phyloP scores from a whole-genome alignment of 2,113 vertebrate species.

The Malurus cyaneus region DNA sequence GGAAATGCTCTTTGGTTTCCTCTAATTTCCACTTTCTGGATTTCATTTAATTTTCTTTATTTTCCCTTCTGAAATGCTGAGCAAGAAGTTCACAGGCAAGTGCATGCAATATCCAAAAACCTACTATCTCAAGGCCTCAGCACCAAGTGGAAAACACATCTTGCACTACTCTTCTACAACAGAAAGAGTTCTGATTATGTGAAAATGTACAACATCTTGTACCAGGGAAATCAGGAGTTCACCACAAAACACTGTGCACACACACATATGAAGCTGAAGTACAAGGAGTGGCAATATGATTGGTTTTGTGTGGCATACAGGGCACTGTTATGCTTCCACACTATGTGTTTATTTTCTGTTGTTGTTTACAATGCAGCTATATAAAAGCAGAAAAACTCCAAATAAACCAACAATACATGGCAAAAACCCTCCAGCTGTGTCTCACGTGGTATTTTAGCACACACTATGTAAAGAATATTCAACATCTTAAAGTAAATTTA shows the following conservation, averaged over 20 bases:
- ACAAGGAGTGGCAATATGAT: not conserved
- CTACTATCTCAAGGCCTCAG: not conserved
- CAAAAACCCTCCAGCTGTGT: not conserved
- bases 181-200: not conserved
- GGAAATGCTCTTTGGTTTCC: not conserved
- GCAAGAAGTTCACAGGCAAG: not conserved
- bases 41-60: not conserved
- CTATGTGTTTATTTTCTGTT: constrained; percentile 47
- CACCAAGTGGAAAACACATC: not conserved
- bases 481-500: constrained; percentile 70
- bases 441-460: constrained; percentile 48
- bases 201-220: not conserved
- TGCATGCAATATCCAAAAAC: not conserved
- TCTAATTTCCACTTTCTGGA: not conserved
- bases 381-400: constrained; percentile 34
- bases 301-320: constrained; percentile 17
- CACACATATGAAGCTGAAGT: not conserved
- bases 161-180: not conserved
- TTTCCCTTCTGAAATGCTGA: not conserved
- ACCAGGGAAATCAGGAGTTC: not conserved
- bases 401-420: not conserved
- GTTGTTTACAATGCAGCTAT: constrained; percentile 33
- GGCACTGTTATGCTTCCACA: not conserved
- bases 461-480: constrained; percentile 17
- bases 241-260: not conserved